Evolutionary conservation across 1,140 invertebrate genomes (phyloP).

Genomic region (Drosophila gunungcola): DNA sequence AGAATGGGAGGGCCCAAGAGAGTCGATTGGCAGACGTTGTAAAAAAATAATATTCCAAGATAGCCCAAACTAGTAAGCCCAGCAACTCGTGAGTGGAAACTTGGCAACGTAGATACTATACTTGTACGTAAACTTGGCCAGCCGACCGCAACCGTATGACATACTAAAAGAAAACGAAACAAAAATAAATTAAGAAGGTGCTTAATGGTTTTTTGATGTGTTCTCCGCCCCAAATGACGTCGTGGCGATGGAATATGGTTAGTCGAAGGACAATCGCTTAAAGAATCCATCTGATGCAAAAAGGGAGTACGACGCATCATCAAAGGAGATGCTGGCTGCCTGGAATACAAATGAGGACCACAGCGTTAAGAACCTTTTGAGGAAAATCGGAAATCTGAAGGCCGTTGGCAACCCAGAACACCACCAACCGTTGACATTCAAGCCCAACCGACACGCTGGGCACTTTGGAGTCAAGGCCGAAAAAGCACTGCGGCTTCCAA

Average conservation of each 20-base stretch:
- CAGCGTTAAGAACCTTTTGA: constrained; percentile 25
- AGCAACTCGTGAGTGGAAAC: background rate
- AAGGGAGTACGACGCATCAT: background rate
- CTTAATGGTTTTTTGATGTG: constrained; percentile 47
- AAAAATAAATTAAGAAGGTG: constrained; percentile 36
- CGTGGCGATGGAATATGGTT: constrained; percentile 2
- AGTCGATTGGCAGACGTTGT: constrained; percentile 4
- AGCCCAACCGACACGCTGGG: constrained; percentile 10
- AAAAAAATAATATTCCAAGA: constrained; percentile 3
- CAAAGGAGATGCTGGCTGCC: background rate
- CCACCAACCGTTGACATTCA: constrained; percentile 63
- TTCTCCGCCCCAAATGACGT: constrained; percentile 22
- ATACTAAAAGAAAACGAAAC: constrained; percentile 32
- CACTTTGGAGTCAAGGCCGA: constrained; percentile 48
- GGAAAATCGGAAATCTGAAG: constrained; percentile 15
- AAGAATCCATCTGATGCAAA: background rate
- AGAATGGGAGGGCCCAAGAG: constrained; percentile 24
- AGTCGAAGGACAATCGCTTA: constrained; percentile 16
- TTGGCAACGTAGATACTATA: background rate
- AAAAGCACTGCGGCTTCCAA: constrained; percentile 28
- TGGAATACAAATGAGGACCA: constrained; percentile 40
- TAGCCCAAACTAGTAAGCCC: background rate
- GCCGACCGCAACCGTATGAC: constrained; percentile 42
- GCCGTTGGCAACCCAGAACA: constrained; percentile 24
- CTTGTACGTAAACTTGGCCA: constrained; percentile 14